Evolutionary conservation across 2,113 vertebrate species (phyloP).

Genomic region (Anser brachyrhynchus): DNA sequence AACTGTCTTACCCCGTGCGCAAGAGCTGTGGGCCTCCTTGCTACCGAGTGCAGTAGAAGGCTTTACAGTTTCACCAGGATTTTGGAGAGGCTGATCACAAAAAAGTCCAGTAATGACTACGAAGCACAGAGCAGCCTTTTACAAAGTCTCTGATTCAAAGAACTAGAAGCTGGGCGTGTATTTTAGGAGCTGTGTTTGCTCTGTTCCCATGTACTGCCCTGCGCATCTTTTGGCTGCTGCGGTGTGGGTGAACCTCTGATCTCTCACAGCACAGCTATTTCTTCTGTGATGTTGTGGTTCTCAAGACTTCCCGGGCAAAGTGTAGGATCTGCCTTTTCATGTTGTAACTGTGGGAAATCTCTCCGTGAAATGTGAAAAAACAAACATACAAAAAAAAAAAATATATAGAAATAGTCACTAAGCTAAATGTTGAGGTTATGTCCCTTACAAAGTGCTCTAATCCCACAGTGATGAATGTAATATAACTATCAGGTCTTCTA

Average conservation of each 20-base stretch:
- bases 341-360: accelerated
- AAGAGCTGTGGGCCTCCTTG: neutral
- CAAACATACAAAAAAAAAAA: neutral
- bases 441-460: neutral
- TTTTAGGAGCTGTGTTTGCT: neutral
- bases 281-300: neutral
- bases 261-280: neutral
- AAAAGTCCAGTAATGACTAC: neutral
- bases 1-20: neutral
- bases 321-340: neutral
- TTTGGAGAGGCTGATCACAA: neutral
- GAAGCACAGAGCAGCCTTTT: neutral
- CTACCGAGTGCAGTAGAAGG: neutral
- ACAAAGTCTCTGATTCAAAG: neutral
- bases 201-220: neutral
- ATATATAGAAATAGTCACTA: neutral
- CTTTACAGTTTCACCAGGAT: neutral
- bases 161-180: neutral
- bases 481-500: neutral
- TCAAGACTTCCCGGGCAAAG: neutral
- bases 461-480: neutral
- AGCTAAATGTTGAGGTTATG: neutral
- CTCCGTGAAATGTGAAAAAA: neutral
- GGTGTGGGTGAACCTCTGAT: neutral
- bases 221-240: neutral